Evolutionary conservation across 2,797 vertebrate species (phyloP), one percentile per base, ranked within the genome.

Genomic region (Poeciliopsis presidionis): DNA sequence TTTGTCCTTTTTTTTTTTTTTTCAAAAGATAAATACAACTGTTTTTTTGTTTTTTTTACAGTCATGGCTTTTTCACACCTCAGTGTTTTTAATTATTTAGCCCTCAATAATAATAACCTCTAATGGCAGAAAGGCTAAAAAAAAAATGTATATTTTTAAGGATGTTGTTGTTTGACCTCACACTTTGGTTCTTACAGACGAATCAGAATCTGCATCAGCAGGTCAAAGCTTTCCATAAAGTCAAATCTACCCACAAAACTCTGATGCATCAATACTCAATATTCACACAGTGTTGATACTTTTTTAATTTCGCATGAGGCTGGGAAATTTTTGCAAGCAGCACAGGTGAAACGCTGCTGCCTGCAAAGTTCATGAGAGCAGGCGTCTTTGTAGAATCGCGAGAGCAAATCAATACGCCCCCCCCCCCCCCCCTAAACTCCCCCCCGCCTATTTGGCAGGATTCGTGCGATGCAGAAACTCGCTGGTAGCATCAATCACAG

Each of bases 401-500:
- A 87, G 77, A 86, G 86, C 81, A 91, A 91, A 95, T 95, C 94
- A 90, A 95, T 95, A 89, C 46, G 84, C 84, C 78, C 85, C 84
- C 39, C 39, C 39, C 7, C 39, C 78, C 85, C 84, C 39, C 39
- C 39, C 7, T 7, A 2, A 33, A 33, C 33, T 2, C 33, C 33
- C 0, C 33, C 33, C 33, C 2, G 82, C 84, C 82, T 88, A 85
- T 85, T 88, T 80, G 87, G 88, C 91, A 88, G 82, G 90, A 91
- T 77, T 43, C 20, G 67, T 84, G 90, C 83, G 84, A 79, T 83
- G 89, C 90, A 90, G 90, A 89, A 91, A 91, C 91, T 92, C 69
- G 80, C 89, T 90, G 91, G 91, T 81, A 84, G 82, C 91, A 95
- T 95, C 91, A 94, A 96, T 94, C 92, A 90, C 74, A 76, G 88